These are phyloP conservation scores for Blennius ocellaris DNA, from an alignment of 2,113 vertebrate genomes.

Conservation along the genomic window DNA sequence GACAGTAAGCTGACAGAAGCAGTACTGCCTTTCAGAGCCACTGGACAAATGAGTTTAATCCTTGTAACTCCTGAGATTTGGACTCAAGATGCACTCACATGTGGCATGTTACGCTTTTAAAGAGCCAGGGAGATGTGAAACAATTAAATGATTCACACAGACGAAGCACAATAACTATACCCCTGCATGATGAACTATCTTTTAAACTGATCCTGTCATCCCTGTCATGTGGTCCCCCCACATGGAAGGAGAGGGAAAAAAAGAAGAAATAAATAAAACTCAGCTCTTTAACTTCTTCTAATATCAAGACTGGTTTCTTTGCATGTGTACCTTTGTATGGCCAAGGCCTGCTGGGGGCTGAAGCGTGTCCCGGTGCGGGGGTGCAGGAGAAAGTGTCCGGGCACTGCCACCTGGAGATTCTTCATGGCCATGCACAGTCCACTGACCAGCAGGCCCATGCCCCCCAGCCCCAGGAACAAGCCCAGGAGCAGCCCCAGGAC, in stretches of 20 bases:
- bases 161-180: not conserved
- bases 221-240: not conserved
- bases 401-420: conserved; percentile 77
- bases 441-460: conserved; percentile 70
- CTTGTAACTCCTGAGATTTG: not conserved
- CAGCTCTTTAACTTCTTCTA: no score
- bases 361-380: conserved; percentile 82
- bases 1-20: conserved; percentile 10
- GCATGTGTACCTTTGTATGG: conserved; percentile 82
- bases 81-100: not conserved
- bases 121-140: not conserved
- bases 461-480: conserved; percentile 67
- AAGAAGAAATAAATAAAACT: no score
- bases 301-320: not conserved
- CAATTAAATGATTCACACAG: not conserved
- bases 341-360: conserved; percentile 81
- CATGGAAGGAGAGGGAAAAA: no score
- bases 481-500: conserved; percentile 53
- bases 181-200: not conserved
- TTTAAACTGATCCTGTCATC: not conserved
- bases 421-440: conserved; percentile 80
- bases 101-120: not conserved
- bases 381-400: conserved; percentile 83
- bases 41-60: not conserved
- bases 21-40: not conserved